Evolutionary conservation across 2,113 vertebrate species (phyloP), one percentile per base, ranked within the genome.

Genomic region (Serinus canaria): DNA sequence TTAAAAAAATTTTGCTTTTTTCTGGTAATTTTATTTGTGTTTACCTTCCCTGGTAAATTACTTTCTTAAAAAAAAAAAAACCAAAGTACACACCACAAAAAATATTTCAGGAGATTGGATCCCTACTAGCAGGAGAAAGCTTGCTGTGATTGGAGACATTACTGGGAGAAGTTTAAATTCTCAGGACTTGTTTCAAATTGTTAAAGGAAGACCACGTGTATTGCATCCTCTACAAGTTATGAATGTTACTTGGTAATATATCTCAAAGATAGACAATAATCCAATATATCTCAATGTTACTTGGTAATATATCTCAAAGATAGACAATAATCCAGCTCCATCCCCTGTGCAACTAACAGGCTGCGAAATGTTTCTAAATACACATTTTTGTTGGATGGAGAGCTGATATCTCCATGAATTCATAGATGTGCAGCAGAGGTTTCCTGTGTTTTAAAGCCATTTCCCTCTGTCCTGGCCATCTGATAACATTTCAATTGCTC

Each of bases 401-500:
- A 82, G 46, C 44, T 55, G n/a, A 11, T 84, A 70, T 18, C 76
- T 89, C 73, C 52, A 41, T 87, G 64, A 35, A 81, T 81, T 75
- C 37, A n/a, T 82, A 75, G 80, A 93, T 75, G 24, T 35, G 27
- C 90, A 94, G 33, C 76, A 75, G 60, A 63, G 63, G 21, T 50
- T 74, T 78, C 70, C 47, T 85, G 59, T 69, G 28, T 90, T 90
- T 90, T 74, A 50, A 81, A 81, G 59, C 39, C 30, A 74, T 86
- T 88, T 90, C 47, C 50, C 24, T 72, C 35, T 77, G 80, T 91
- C 27, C 7, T 52, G 64, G 30, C 49, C 53, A 79, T 87, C 74
- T 92, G 91, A 94, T 91, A 85, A 91, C 49, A 85, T 89, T 64
- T 75, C 66, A 92, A 95, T 87, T 92, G 37, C 53, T 84, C 53